A percentile compares a stretch with the other conserved stretches of the same genome.
Evolutionary conservation across 2,797 vertebrate genomes (phyloP).

Genomic region (Hipposideros larvatus): DNA sequence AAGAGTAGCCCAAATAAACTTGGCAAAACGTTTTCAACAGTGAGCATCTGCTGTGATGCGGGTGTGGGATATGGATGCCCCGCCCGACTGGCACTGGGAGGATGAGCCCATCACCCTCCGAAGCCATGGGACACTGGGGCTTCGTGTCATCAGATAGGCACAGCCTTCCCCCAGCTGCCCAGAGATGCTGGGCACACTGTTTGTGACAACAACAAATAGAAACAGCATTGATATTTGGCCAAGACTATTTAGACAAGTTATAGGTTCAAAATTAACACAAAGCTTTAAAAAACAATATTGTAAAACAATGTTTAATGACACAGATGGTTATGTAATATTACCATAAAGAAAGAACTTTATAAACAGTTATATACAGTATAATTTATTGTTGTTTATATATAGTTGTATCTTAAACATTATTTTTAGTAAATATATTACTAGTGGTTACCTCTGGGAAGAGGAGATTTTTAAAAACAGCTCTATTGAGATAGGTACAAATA

Average conservation of each 20-base stretch:
- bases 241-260: neutral
- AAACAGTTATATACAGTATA: no score
- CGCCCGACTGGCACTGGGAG: neutral
- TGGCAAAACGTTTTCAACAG: neutral
- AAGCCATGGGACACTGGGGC: neutral
- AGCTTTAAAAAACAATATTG: no score
- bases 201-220: neutral
- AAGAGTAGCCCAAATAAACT: constrained; percentile 6
- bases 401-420: neutral
- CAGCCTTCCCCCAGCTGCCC: neutral
- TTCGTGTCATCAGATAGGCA: neutral
- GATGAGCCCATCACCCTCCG: neutral
- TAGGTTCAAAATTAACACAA: neutral
- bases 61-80: neutral
- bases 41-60: neutral
- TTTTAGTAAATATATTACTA: constrained; percentile 36
- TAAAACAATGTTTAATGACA: no score
- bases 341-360: no score
- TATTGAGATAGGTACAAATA: neutral
- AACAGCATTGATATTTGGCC: neutral
- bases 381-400: no score
- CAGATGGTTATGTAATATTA: no score
- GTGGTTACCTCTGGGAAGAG: neutral
- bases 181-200: neutral
- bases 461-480: neutral